Evolutionary conservation across 2,888 invertebrate genomes (phyloP).

Genomic region (Hirtodrosophila histrioides): DNA sequence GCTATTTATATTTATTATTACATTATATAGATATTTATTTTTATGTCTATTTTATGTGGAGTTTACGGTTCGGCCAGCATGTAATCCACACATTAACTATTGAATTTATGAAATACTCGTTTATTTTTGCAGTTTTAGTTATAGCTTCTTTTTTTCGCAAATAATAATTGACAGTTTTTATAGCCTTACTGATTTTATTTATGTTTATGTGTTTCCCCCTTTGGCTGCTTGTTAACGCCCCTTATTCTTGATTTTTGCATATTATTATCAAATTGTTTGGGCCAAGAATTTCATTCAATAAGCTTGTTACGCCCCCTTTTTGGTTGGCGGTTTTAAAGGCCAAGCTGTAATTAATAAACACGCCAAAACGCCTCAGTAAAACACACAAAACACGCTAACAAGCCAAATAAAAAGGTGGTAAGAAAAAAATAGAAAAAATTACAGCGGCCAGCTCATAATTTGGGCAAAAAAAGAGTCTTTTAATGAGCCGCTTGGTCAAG

Average conservation of each 20-base stretch:
- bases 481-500: constrained; percentile 61
- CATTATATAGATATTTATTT: constrained; percentile 34
- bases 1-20: constrained; percentile 42
- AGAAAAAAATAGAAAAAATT: constrained; percentile 11
- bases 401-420: constrained; percentile 21
- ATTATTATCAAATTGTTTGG: too few species aligned
- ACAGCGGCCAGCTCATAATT: constrained; percentile 32
- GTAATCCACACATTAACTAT: constrained; percentile 22
- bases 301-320: constrained; percentile 17
- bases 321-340: constrained; percentile 18
- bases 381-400: constrained; percentile 21
- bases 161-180: constrained; percentile 22
- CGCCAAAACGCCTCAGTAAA: constrained; percentile 26
- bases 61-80: constrained; percentile 10
- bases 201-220: constrained; percentile 13
- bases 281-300: constrained; percentile 5
- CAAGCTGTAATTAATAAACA: constrained; percentile 50
- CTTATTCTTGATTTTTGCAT: too few species aligned
- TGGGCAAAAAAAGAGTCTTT: constrained; percentile 37
- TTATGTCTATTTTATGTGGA: constrained; percentile 35
- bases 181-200: constrained; percentile 18
- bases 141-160: constrained; percentile 1
- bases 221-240: background rate
- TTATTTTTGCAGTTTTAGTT: constrained; percentile 6
- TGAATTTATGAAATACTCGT: constrained; percentile 26